Evolutionary conservation across 1,140 invertebrate species (phyloP), one percentile per base, ranked within the genome.

Genomic region (Cyrtorhinus lividipennis): DNA sequence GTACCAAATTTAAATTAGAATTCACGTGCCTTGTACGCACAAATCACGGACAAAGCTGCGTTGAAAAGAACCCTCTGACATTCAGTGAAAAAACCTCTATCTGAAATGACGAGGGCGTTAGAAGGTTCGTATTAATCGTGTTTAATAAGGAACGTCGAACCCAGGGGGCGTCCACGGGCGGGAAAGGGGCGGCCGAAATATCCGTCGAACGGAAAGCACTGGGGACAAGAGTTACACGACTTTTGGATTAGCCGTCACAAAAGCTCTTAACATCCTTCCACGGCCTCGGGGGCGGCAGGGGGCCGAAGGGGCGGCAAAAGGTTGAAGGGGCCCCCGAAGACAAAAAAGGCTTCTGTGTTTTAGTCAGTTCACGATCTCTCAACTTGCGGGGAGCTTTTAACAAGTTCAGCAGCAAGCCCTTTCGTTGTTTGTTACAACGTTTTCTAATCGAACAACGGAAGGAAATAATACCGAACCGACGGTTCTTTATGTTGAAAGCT

Each of bases 221-320:
- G 48, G 48, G 48, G 48, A 53, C 48, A 53, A 8, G 20, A 20
- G 48, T 53, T 53, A 53, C 48, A 53, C 48, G 48, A 53, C 48
- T 53, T 53, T 53, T 53, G 48, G 48, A 53, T 53, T 53, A 53
- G 48, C 48, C 48, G 48, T 53, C 48, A 53, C 48, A 53, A 53
- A 53, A 53, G 48, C 48, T 22, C 48, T 53, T 53, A 13, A 53
- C 48, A 53, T 53, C 48, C 48, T 20, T 53, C 5, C 5, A 15
- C 8, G 48, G 5, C 48, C 38, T 44, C 38, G 38, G 8, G 8
- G 8, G 48, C 5, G 30, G 30, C 30, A 15, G 30, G 15, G 30
- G 30, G 5, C 30, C 30, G 30, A 15, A 38, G n/a, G n/a, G n/a
- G n/a, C n/a, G n/a, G n/a, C n/a, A n/a, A n/a, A 44, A 44, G 38